These are phyloP conservation scores for Sebastes wilsoni DNA, from an alignment of 2,797 vertebrate species.

Conservation along the genomic window DNA sequence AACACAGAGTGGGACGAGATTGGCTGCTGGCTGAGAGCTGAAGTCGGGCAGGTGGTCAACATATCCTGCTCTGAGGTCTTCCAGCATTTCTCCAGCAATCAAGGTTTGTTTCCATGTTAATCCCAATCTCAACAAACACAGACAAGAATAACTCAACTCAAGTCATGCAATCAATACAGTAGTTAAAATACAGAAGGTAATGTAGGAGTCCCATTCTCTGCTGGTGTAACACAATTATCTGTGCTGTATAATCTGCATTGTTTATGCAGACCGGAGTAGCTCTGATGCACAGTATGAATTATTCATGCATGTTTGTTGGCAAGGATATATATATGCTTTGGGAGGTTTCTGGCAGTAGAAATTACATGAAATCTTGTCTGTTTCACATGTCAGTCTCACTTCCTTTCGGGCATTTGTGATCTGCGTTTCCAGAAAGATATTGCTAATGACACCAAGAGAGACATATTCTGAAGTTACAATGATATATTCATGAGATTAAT, in stretches of 20 bases:
- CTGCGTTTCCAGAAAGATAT: background rate
- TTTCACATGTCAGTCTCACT: conserved; percentile 7
- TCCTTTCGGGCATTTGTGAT: background rate
- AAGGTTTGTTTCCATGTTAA: conserved; percentile 66
- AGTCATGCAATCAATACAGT: background rate
- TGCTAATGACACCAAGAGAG: conserved; percentile 7
- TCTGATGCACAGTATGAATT: conserved; percentile 45
- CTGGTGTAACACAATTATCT: conserved; percentile 27
- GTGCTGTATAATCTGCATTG: conserved; percentile 19
- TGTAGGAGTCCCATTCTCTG: background rate
- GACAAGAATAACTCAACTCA: background rate
- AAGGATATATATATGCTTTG: conserved; percentile 13
- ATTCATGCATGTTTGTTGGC: conserved; percentile 61
- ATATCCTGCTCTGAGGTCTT: conserved; percentile 86
- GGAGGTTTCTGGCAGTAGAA: conserved; percentile 39
- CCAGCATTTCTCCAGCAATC: conserved; percentile 85
- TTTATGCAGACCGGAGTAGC: conserved; percentile 24
- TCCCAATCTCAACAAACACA: background rate
- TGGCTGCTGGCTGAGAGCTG: conserved; percentile 84
- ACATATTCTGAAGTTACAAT: background rate
- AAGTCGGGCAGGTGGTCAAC: conserved; percentile 84
- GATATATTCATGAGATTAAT: background rate
- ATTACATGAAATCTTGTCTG: conserved; percentile 29
- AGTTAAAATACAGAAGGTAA: background rate
- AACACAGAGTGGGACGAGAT: conserved; percentile 87